phyloP scores from a whole-genome alignment of 1,140 invertebrate genomes.

The Mya arenaria region DNA sequence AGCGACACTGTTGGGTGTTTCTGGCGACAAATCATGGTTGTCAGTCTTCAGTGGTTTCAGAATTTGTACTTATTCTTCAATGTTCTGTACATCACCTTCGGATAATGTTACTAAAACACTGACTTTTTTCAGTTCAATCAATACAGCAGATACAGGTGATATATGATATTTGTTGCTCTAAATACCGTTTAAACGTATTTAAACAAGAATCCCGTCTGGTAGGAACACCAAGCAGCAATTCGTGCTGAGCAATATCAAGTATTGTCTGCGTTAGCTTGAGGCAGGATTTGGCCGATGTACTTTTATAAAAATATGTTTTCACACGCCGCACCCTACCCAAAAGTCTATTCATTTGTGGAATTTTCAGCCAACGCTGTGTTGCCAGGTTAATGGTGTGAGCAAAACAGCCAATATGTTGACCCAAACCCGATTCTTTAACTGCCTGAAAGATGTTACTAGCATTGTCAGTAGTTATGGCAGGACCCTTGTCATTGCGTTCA shows the following conservation, averaged over 20 bases:
- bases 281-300: background rate
- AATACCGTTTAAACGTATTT: slow-evolving; percentile 25
- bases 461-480: slow-evolving; percentile 38
- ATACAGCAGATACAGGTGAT: slow-evolving; percentile 5
- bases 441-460: slow-evolving; percentile 31
- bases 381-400: slow-evolving; percentile 19
- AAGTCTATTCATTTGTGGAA: slow-evolving; percentile 3
- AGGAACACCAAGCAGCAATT: slow-evolving; percentile 1
- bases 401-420: slow-evolving; percentile 16
- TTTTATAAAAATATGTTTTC: slow-evolving; percentile 5
- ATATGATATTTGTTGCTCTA: slow-evolving; percentile 28
- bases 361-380: background rate
- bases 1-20: slow-evolving; percentile 10
- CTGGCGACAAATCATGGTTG: background rate
- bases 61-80: background rate
- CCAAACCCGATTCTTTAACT: slow-evolving; percentile 11
- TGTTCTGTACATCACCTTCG: background rate
- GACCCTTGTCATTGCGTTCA: background rate
- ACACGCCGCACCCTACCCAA: slow-evolving; percentile 14
- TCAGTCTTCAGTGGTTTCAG: slow-evolving; percentile 13
- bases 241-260: slow-evolving; percentile 1
- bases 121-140: slow-evolving; percentile 21
- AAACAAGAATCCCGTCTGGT: slow-evolving; percentile 15
- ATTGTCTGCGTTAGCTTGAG: background rate
- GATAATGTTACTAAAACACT: slow-evolving; percentile 19